These are phyloP conservation scores for Spheniscus humboldti DNA, from an alignment of 2,797 vertebrate species.

Conservation along the genomic window DNA sequence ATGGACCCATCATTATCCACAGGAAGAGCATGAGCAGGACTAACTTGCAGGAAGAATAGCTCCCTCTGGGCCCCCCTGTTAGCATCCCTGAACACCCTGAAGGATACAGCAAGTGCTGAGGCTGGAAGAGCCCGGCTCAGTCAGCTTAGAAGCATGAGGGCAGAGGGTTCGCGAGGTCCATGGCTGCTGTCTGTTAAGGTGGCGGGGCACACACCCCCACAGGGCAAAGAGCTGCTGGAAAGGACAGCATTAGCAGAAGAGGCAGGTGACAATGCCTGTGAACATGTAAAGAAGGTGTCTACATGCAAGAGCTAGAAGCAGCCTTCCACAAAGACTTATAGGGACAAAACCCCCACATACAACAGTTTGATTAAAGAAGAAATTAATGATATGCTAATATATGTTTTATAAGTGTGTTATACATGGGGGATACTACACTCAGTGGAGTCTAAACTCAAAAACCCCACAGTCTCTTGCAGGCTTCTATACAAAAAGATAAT, in stretches of 20 bases:
- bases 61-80: neutral
- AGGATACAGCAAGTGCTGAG: neutral
- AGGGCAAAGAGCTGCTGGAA: neutral
- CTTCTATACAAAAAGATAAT: neutral
- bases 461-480: neutral
- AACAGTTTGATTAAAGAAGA: neutral
- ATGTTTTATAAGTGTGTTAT: neutral
- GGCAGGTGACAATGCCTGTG: neutral
- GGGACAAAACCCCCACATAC: accelerated
- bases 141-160: neutral
- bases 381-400: neutral
- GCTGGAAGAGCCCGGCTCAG: neutral
- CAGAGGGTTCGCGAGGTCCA: accelerated
- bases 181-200: neutral
- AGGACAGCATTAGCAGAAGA: neutral
- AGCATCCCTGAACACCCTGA: neutral
- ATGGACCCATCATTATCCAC: neutral
- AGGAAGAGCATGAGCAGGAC: neutral
- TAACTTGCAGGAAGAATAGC: neutral
- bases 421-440: neutral
- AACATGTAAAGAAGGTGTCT: neutral
- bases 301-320: neutral
- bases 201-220: accelerated
- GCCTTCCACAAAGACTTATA: neutral
- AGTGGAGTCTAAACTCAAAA: neutral